Conservation (phyloP, 2,888 invertebrate genomes). For the Ischnus inquisitorius region DNA sequence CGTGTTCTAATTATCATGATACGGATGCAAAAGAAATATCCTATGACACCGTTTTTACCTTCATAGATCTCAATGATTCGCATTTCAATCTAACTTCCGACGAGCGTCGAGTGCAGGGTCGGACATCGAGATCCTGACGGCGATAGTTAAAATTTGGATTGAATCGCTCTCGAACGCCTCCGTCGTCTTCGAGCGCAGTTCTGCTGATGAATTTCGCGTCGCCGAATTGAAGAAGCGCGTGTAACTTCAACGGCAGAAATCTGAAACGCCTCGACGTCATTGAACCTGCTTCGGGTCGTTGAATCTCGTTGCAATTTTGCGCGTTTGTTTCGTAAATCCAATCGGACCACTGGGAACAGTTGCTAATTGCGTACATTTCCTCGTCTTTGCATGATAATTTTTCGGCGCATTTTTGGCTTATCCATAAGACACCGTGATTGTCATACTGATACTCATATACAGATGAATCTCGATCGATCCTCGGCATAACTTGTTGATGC, state of each 20-base stretch:
- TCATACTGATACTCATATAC: conserved; percentile 33
- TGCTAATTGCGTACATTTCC: conserved; percentile 21
- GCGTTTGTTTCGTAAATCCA: conserved; percentile 72
- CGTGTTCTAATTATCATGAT: neutral
- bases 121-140: conserved; percentile 67
- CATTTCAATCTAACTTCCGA: conserved; percentile 75
- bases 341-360: conserved; percentile 79
- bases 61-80: conserved; percentile 72
- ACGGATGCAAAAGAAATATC: neutral
- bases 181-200: conserved; percentile 32
- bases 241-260: conserved; percentile 68
- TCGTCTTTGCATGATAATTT: neutral
- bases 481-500: neutral
- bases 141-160: conserved; percentile 50
- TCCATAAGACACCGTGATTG: conserved; percentile 53
- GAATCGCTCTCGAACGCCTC: conserved; percentile 6
- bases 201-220: conserved; percentile 58
- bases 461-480: neutral
- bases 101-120: conserved; percentile 71
- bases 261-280: conserved; percentile 53
- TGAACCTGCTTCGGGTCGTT: neutral
- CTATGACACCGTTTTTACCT: conserved; percentile 67
- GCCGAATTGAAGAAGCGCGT: conserved; percentile 62
- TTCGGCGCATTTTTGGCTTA: conserved; percentile 54
- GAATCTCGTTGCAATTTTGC: conserved; percentile 13